Conservation (phyloP, 1,140 invertebrate species). For the Pogonognathellus flavescens region DNA sequence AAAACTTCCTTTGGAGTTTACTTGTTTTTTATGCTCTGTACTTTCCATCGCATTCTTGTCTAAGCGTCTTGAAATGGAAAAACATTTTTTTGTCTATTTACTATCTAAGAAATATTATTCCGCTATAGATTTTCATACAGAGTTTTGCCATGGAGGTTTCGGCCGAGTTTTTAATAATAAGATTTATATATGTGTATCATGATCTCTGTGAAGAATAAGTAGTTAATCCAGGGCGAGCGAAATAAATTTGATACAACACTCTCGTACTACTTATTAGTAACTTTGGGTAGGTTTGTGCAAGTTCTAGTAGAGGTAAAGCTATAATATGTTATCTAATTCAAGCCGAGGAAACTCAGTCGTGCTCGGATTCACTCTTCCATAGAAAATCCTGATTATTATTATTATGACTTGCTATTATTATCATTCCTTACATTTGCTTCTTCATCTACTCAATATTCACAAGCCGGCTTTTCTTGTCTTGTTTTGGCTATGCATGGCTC, state of each 20-base stretch:
- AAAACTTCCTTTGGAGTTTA: conserved; percentile 39
- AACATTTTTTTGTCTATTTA: conserved; percentile 1
- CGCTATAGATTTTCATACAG: conserved; percentile 17
- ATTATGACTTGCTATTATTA: conserved; percentile 51
- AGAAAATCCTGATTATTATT: conserved; percentile 52
- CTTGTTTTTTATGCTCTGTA: conserved; percentile 43
- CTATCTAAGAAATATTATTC: conserved; percentile 45
- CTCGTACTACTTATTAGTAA: too few relatives aligned
- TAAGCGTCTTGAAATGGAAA: conserved; percentile 37
- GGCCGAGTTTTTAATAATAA: background rate
- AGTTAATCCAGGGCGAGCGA: background rate
- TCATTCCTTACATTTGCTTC: conserved; percentile 34
- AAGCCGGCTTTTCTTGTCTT: conserved; percentile 43
- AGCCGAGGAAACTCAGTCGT: conserved; percentile 18
- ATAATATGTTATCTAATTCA: conserved; percentile 22
- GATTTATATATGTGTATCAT: background rate
- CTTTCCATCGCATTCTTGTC: conserved; percentile 32
- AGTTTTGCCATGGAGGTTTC: too few relatives aligned
- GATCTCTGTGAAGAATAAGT: background rate
- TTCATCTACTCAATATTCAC: conserved; percentile 45
- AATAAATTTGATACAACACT: background rate
- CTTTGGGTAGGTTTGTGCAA: too few relatives aligned
- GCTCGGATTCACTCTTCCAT: conserved; percentile 40
- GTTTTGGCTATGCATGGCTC: conserved; percentile 39
- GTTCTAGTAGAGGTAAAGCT: background rate